Conservation (phyloP, 2,113 vertebrate species). For the Pygoscelis adeliae region DNA sequence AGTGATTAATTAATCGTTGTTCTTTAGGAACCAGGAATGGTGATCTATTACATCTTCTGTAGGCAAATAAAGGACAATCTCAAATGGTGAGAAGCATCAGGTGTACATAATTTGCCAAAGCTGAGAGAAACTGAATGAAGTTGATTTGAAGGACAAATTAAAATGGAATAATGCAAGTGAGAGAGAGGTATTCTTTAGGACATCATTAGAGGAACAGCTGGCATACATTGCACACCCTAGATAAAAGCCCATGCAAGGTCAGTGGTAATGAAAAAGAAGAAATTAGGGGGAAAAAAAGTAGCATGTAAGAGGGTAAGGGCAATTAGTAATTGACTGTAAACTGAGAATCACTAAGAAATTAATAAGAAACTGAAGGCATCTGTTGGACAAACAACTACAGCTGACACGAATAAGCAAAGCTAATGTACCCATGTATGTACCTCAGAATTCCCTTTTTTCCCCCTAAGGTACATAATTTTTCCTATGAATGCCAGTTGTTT, state of each 20-base stretch:
- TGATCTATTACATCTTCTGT: neutral
- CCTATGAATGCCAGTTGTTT: neutral
- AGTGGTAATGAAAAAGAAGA: neutral
- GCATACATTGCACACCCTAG: neutral
- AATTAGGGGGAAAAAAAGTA: neutral
- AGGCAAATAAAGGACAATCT: neutral
- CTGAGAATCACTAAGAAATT: neutral
- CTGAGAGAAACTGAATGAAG: neutral
- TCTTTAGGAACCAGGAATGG: neutral
- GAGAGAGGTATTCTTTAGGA: neutral
- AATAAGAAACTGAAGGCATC: neutral
- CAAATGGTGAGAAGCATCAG: neutral
- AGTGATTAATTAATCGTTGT: neutral
- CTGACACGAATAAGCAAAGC: neutral
- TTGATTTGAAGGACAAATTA: neutral
- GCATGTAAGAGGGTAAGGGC: neutral
- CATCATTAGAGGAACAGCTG: neutral
- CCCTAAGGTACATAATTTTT: neutral
- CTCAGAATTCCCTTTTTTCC: neutral
- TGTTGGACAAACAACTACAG: neutral
- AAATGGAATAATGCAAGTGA: neutral
- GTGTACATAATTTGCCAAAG: neutral
- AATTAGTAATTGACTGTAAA: neutral
- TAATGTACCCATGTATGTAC: neutral
- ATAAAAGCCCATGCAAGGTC: neutral